phyloP scores from a whole-genome alignment of 2,888 invertebrate species.

The Drosophila diplacantha region DNA sequence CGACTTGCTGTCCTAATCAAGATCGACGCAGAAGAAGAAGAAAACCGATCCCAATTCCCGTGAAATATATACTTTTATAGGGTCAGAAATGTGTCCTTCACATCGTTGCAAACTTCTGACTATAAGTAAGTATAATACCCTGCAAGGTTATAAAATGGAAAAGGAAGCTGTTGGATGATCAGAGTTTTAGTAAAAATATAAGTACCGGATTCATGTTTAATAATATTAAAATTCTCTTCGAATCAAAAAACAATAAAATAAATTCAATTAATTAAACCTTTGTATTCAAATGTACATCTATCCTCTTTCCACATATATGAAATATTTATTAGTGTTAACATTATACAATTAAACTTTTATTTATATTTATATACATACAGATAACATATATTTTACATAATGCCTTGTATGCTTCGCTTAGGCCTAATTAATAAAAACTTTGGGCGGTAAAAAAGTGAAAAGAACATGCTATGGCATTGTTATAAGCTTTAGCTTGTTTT shows the following conservation, averaged over 20 bases:
- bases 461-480: conserved; percentile 54
- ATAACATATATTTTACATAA: conserved; percentile 20
- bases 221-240: neutral
- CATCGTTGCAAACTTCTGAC: too few relatives aligned
- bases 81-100: too few relatives aligned
- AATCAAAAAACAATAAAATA: neutral
- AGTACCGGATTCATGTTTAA: neutral
- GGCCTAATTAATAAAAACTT: conserved; percentile 61
- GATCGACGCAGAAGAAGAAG: too few relatives aligned
- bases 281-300: neutral
- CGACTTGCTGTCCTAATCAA: too few relatives aligned
- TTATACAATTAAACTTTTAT: conserved; percentile 1
- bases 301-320: neutral
- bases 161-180: neutral
- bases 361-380: neutral
- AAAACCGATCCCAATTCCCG: too few relatives aligned
- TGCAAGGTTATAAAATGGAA: neutral
- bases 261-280: neutral
- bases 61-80: too few relatives aligned
- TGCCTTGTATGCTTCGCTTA: conserved; percentile 66
- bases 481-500: conserved; percentile 41
- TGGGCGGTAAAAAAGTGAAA: conserved; percentile 68
- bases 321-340: neutral
- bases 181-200: neutral
- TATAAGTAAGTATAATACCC: too few relatives aligned